phyloP scores from a whole-genome alignment of 2,113 vertebrate species.

The Protobothrops flavoviridis region DNA sequence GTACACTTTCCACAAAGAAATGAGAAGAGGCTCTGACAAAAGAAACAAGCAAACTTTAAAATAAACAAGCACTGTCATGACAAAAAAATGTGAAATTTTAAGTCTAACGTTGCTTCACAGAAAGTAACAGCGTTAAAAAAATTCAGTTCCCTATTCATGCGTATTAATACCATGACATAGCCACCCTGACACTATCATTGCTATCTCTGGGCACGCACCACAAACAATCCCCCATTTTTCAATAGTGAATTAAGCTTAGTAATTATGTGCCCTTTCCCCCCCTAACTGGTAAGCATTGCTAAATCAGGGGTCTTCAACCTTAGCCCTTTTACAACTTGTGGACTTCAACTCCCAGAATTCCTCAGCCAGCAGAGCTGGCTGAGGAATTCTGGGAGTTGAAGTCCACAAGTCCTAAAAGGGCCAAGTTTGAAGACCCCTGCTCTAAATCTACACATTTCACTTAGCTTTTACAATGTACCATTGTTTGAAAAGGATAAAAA shows the following conservation, averaged over 20 bases:
- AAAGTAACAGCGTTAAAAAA: neutral
- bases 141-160: neutral
- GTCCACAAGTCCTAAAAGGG: too few species aligned
- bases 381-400: too few species aligned
- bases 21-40: neutral
- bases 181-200: neutral
- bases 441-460: neutral
- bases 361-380: too few species aligned
- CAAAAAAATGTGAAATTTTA: neutral
- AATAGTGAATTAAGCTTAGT: neutral
- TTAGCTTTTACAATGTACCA: neutral
- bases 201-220: too few species aligned
- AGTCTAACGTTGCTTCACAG: neutral
- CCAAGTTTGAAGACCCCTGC: neutral
- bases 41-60: neutral
- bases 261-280: neutral
- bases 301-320: neutral
- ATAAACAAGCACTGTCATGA: neutral
- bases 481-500: neutral
- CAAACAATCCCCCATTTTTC: neutral
- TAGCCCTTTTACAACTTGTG: too few species aligned
- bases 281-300: neutral
- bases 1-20: neutral
- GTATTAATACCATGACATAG: neutral
- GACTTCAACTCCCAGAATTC: too few species aligned